phyloP scores from a whole-genome alignment of 2,797 vertebrate species.

The Cottoperca gobio region DNA sequence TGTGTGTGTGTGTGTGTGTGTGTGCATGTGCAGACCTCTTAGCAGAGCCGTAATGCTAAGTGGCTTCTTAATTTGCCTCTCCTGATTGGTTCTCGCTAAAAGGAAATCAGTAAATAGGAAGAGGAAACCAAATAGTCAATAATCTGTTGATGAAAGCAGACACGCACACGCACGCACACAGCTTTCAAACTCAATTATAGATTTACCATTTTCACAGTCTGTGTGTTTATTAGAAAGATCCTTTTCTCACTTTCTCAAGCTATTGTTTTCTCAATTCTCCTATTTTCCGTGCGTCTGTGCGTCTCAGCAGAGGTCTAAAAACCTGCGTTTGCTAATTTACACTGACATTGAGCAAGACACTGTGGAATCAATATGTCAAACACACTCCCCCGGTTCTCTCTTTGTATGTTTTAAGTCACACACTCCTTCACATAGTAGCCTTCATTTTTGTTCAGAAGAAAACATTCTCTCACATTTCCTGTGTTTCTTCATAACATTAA shows the following conservation, averaged over 20 bases:
- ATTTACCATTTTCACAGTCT: slow-evolving; percentile 47
- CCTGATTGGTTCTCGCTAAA: slow-evolving; percentile 56
- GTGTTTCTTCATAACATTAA: not conserved
- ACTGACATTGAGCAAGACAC: slow-evolving; percentile 26
- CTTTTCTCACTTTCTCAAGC: not conserved
- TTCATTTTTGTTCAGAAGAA: not conserved
- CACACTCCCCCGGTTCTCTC: not conserved
- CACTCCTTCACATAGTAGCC: not conserved
- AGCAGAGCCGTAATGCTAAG: slow-evolving; percentile 51
- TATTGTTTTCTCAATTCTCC: slow-evolving; percentile 14
- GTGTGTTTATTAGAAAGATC: slow-evolving; percentile 41
- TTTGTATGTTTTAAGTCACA: slow-evolving; percentile 5
- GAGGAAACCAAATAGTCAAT: slow-evolving; percentile 56
- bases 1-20: not conserved
- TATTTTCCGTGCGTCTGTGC: slow-evolving; percentile 4
- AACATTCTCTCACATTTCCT: not conserved
- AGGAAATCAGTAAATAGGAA: slow-evolving; percentile 54
- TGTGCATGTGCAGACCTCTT: slow-evolving; percentile 30
- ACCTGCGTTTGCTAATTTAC: slow-evolving; percentile 43
- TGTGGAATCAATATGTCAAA: slow-evolving; percentile 18
- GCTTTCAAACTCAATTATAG: slow-evolving; percentile 54
- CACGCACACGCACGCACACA: slow-evolving; percentile 8
- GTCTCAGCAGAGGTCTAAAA: slow-evolving; percentile 22
- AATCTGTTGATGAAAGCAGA: slow-evolving; percentile 49
- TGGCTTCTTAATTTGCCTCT: slow-evolving; percentile 53